phyloP scores from a whole-genome alignment of 2,797 vertebrate genomes.

The Adelosebastes latens region DNA sequence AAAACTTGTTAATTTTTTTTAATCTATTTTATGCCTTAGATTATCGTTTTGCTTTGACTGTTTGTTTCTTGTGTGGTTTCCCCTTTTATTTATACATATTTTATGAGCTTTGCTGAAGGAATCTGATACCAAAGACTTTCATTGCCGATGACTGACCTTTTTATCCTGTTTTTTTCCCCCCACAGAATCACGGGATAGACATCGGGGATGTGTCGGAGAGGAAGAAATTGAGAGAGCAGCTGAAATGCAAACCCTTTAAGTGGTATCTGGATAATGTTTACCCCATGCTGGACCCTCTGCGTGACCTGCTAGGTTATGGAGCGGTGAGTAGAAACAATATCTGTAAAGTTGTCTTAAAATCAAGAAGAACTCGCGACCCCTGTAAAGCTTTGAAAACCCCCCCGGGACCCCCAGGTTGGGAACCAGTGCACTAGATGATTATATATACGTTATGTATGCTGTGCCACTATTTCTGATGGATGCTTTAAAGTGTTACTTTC shows the following conservation, averaged over 20 bases:
- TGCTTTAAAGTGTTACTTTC: not conserved
- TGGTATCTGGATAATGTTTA: slow-evolving; percentile 87
- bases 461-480: not conserved
- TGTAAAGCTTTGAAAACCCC: no score
- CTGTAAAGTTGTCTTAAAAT: no score
- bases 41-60: no score
- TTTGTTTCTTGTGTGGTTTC: no score
- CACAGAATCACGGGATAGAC: slow-evolving; percentile 82
- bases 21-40: no score
- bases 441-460: not conserved
- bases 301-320: slow-evolving; percentile 67
- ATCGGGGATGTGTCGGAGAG: slow-evolving; percentile 85
- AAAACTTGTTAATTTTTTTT: no score
- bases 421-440: no score
- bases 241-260: slow-evolving; percentile 85
- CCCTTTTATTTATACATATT: no score
- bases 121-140: no score
- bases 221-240: slow-evolving; percentile 77
- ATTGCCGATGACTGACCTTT: not conserved
- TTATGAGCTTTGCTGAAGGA: no score
- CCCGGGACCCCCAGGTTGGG: no score
- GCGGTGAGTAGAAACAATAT: slow-evolving; percentile 61
- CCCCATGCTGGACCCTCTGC: slow-evolving; percentile 60
- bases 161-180: not conserved
- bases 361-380: no score